These are phyloP conservation scores for Ametastegia equiseti DNA, from an alignment of 2,888 invertebrate species.

Conservation along the genomic window DNA sequence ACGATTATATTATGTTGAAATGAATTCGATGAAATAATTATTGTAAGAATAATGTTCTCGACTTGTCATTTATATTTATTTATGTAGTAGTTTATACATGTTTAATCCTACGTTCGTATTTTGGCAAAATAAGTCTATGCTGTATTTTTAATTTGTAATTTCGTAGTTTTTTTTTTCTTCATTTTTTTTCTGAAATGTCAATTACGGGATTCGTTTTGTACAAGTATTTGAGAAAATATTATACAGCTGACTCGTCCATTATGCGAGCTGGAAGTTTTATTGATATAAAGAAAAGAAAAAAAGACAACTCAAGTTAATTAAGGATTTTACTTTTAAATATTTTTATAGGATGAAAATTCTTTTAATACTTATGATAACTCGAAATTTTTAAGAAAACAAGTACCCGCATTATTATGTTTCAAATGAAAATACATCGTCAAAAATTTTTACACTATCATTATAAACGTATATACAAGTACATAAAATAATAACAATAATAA, in stretches of 20 bases:
- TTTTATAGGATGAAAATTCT: conserved; percentile 33
- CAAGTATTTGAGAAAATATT: conserved; percentile 9
- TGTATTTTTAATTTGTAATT: background rate
- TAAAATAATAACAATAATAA: conserved; percentile 30
- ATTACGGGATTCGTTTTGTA: conserved; percentile 4
- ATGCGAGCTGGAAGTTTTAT: conserved; percentile 33
- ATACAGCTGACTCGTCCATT: background rate
- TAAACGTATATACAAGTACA: conserved; percentile 37
- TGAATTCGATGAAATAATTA: conserved; percentile 28
- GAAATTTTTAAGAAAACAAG: conserved; percentile 36
- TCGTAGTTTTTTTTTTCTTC: background rate
- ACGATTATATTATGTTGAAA: conserved; percentile 25
- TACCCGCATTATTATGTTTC: conserved; percentile 28
- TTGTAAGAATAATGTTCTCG: conserved; percentile 27
- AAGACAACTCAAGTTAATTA: conserved; percentile 22
- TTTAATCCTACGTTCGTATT: background rate
- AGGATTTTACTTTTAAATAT: conserved; percentile 45
- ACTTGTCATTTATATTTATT: conserved; percentile 38
- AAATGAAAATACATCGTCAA: background rate
- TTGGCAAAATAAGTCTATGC: conserved; percentile 3
- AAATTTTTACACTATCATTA: conserved; percentile 40
- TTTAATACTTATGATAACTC: conserved; percentile 25
- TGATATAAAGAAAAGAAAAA: conserved; percentile 5
- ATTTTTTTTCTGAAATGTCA: background rate
- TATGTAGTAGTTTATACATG: conserved; percentile 31